Conservation (phyloP, 1,140 invertebrate species). For the Protaetia brevitarsis region DNA sequence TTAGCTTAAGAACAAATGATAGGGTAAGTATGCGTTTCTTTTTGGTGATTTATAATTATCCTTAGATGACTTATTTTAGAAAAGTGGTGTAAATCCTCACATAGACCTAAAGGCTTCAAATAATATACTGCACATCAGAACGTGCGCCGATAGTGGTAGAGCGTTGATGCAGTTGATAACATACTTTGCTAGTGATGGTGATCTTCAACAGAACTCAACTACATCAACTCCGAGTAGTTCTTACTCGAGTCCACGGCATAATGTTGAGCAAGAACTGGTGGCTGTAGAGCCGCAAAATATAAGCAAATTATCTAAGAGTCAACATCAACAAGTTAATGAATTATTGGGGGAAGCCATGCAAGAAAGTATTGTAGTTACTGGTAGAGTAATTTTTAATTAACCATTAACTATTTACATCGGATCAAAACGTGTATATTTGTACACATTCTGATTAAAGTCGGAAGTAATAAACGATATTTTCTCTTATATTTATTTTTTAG, state of each 20-base stretch:
- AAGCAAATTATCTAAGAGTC: slow-evolving; percentile 57
- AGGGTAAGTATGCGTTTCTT: slow-evolving; percentile 49
- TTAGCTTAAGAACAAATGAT: slow-evolving; percentile 74
- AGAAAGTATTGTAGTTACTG: slow-evolving; percentile 59
- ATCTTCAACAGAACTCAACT: slow-evolving; percentile 50
- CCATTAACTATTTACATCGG: not conserved
- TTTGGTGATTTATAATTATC: not conserved
- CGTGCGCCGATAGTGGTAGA: slow-evolving; percentile 83
- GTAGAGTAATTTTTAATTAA: slow-evolving; percentile 36
- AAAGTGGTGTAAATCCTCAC: slow-evolving; percentile 50
- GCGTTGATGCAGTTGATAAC: slow-evolving; percentile 77
- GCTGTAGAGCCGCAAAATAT: slow-evolving; percentile 50
- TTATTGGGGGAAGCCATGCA: slow-evolving; percentile 85
- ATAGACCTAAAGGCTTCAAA: slow-evolving; percentile 80
- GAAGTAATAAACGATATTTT: not conserved
- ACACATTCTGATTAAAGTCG: not conserved
- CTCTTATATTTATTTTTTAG: not conserved
- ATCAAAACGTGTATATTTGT: not conserved
- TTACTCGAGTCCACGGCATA: slow-evolving; percentile 44
- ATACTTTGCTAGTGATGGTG: slow-evolving; percentile 79
- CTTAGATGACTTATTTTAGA: slow-evolving; percentile 30
- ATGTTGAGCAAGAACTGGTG: slow-evolving; percentile 48
- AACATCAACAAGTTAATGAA: slow-evolving; percentile 66
- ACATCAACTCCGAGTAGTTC: slow-evolving; percentile 26
- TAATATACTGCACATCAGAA: slow-evolving; percentile 80